phyloP scores from a whole-genome alignment of 37 sponge, comb jelly and placozoan genomes.

The Mnemiopsis leidyi region DNA sequence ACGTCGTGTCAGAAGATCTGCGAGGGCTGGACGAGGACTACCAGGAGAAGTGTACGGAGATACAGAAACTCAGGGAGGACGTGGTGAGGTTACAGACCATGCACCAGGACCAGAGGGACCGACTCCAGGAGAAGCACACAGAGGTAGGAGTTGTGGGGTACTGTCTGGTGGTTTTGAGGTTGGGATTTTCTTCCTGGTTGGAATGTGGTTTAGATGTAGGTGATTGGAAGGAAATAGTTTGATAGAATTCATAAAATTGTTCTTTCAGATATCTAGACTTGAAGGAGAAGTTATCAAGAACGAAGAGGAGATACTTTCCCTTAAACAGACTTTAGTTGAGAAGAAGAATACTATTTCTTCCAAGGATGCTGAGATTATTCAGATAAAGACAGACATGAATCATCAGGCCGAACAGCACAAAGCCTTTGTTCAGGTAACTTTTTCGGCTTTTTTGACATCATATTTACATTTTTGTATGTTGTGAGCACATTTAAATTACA shows the following conservation, averaged over 20 bases:
- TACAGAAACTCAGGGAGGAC: slow-evolving; percentile 59
- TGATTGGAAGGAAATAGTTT: too few relatives aligned
- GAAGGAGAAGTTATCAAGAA: slow-evolving; percentile 5
- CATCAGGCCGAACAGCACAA: slow-evolving; percentile 44
- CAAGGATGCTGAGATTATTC: not conserved
- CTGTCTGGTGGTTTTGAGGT: too few relatives aligned
- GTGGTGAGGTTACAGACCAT: slow-evolving; percentile 58
- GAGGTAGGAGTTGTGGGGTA: not conserved
- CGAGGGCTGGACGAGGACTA: slow-evolving; percentile 53
- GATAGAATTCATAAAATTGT: not conserved
- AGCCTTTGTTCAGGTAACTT: slow-evolving; percentile 15
- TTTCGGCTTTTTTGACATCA: too few relatives aligned
- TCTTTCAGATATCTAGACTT: not conserved
- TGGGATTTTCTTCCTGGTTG: too few relatives aligned
- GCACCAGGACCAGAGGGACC: slow-evolving; percentile 59
- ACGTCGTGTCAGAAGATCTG: slow-evolving; percentile 53
- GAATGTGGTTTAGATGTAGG: too few relatives aligned
- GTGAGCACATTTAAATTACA: too few relatives aligned
- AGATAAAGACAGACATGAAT: slow-evolving; percentile 45
- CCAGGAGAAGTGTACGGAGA: slow-evolving; percentile 32
- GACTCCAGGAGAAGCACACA: slow-evolving; percentile 44
- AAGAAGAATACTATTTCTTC: not conserved
- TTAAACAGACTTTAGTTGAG: not conserved
- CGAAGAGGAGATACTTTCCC: slow-evolving; percentile 12
- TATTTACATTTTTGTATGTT: too few relatives aligned